These are phyloP conservation scores for Brevimyrus niger DNA, from an alignment of 2,113 vertebrate genomes.

Conservation along the genomic window DNA sequence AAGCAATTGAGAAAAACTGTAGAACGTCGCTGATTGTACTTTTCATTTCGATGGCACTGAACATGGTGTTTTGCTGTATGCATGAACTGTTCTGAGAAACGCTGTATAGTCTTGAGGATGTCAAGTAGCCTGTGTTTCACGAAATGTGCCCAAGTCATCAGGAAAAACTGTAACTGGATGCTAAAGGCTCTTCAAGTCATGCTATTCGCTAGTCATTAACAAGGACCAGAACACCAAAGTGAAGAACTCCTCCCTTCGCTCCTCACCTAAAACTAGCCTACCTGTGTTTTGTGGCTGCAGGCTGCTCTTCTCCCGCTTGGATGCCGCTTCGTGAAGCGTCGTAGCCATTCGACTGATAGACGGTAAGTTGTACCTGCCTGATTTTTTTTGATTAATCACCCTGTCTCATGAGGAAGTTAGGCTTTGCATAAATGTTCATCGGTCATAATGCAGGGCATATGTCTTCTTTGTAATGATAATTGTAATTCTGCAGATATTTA, in stretches of 20 bases:
- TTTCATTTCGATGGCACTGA: neutral
- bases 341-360: neutral
- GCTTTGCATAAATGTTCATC: too few species aligned
- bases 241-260: neutral
- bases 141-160: neutral
- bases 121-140: neutral
- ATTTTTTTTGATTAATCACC: neutral
- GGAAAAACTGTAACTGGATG: neutral
- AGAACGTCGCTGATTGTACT: neutral
- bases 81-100: neutral
- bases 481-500: neutral
- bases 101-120: neutral
- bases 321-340: neutral
- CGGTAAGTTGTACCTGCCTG: neutral
- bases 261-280: neutral
- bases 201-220: neutral
- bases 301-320: neutral
- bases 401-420: neutral
- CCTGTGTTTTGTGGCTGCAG: neutral
- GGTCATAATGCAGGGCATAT: neutral
- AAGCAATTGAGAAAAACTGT: neutral
- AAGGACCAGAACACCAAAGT: neutral
- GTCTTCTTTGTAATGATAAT: neutral
- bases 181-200: neutral
- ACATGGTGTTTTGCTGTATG: neutral